Evolutionary conservation across 2,888 invertebrate genomes (phyloP).

Genomic region (Gastrophysa polygoni): DNA sequence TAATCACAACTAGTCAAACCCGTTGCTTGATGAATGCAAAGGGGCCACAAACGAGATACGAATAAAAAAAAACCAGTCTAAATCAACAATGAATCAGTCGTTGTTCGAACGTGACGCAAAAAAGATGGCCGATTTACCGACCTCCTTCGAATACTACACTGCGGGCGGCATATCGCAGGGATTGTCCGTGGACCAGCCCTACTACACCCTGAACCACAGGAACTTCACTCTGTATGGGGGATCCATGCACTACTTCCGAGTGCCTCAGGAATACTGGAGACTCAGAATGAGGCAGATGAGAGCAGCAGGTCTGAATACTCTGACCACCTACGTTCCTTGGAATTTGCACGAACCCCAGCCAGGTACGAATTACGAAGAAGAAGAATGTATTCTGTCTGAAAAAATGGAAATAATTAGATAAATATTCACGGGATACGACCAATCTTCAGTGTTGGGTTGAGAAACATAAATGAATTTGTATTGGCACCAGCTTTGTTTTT

Average conservation of each 20-base stretch:
- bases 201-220: slow-evolving; percentile 55
- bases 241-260: slow-evolving; percentile 82
- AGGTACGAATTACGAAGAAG: no score
- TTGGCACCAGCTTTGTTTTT: no score
- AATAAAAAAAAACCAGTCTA: no score
- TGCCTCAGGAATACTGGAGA: slow-evolving; percentile 78
- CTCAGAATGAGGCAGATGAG: slow-evolving; percentile 76
- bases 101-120: neutral
- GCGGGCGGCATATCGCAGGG: slow-evolving; percentile 48
- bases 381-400: no score
- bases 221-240: slow-evolving; percentile 59
- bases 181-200: slow-evolving; percentile 42
- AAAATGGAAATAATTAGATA: no score
- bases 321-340: slow-evolving; percentile 81
- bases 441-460: no score
- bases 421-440: no score
- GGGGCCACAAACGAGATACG: no score
- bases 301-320: slow-evolving; percentile 80
- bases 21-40: no score
- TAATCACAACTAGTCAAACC: no score
- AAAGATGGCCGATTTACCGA: slow-evolving; percentile 34
- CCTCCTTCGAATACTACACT: slow-evolving; percentile 58
- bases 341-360: slow-evolving; percentile 35
- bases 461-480: no score
- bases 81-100: neutral